phyloP scores from a whole-genome alignment of 2,113 vertebrate species.

The Craseonycteris thonglongyai region DNA sequence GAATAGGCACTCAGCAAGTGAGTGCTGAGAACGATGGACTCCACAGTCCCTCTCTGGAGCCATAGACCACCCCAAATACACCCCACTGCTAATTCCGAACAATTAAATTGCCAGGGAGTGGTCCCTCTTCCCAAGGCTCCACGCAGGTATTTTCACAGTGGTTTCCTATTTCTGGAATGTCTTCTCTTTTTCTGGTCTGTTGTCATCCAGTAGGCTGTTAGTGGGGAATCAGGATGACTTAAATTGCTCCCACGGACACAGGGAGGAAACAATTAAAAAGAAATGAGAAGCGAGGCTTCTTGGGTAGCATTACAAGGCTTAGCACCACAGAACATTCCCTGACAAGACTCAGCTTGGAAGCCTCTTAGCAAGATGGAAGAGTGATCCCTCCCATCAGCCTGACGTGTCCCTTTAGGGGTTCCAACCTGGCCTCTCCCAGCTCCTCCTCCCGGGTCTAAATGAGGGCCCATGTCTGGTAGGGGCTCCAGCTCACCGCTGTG shows the following conservation, averaged over 20 bases:
- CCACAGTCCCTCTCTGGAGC: background rate
- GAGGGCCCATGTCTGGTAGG: background rate
- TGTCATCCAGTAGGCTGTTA: background rate
- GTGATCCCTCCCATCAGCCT: background rate
- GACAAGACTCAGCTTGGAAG: background rate
- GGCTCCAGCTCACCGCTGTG: background rate
- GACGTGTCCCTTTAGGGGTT: fast-evolving
- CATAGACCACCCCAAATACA: background rate
- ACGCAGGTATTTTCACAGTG: background rate
- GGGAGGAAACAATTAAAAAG: constrained; percentile 31
- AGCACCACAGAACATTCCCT: background rate
- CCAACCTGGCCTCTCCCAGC: no score
- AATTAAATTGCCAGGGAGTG: background rate
- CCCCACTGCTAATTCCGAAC: background rate
- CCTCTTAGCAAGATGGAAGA: background rate
- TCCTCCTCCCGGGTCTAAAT: background rate
- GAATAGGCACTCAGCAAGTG: background rate
- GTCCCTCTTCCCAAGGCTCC: background rate
- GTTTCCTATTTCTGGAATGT: background rate
- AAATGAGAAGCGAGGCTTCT: background rate
- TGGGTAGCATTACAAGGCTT: background rate
- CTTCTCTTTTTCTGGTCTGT: background rate
- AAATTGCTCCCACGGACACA: background rate
- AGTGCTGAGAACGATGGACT: background rate
- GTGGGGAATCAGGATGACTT: background rate